phyloP scores from a whole-genome alignment of 1,140 invertebrate species.

The Papilio dardanus region DNA sequence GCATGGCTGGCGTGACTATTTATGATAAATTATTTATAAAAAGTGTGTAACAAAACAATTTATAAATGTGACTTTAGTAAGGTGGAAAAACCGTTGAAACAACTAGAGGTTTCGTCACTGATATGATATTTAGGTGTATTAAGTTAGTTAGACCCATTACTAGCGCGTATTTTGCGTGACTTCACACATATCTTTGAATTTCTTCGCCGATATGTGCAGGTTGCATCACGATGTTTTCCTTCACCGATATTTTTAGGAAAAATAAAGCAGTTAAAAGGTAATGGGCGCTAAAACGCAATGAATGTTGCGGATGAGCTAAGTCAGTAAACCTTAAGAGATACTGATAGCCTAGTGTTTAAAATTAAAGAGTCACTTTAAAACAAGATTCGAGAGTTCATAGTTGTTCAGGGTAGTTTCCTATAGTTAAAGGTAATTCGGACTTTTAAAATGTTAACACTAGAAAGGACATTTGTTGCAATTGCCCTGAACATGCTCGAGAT shows the following conservation, averaged over 20 bases:
- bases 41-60: neutral
- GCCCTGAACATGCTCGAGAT: neutral
- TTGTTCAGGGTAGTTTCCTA: neutral
- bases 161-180: too few species aligned
- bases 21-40: neutral
- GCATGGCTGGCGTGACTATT: neutral
- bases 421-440: neutral
- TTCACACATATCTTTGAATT: too few species aligned
- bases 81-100: neutral
- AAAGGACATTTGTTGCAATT: slow-evolving; percentile 26
- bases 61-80: neutral
- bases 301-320: too few species aligned
- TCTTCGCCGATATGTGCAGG: too few species aligned
- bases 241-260: too few species aligned
- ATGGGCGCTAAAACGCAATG: neutral
- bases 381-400: neutral
- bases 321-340: neutral
- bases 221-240: too few species aligned
- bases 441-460: neutral
- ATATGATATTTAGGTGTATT: neutral
- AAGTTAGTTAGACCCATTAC: too few species aligned
- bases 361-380: too few species aligned
- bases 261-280: neutral
- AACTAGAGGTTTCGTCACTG: neutral
- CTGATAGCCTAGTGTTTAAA: neutral